Evolutionary conservation across 1,140 invertebrate genomes (phyloP).

Genomic region (Amphibalanus amphitrite): DNA sequence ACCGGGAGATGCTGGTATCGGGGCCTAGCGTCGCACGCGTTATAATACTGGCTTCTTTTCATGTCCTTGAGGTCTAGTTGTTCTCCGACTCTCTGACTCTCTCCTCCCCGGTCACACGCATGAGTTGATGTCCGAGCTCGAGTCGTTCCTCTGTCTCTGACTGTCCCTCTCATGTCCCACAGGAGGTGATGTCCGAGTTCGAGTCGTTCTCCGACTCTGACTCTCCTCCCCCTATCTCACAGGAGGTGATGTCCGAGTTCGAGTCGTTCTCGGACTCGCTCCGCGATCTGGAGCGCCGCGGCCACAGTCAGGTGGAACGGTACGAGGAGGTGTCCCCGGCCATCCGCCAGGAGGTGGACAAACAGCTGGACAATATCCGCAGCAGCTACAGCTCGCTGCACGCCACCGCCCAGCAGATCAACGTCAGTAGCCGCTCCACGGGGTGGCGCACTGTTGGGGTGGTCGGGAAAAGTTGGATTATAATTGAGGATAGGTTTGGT

Average conservation of each 20-base stretch:
- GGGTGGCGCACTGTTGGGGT: background rate
- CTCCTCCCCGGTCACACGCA: no score
- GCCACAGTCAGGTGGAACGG: constrained; percentile 61
- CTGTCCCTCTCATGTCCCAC: constrained; percentile 30
- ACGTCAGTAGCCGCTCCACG: constrained; percentile 24
- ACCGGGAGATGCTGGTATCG: no score
- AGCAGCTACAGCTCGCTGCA: constrained; percentile 82
- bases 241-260: constrained; percentile 73
- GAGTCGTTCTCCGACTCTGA: constrained; percentile 30
- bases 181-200: constrained; percentile 73
- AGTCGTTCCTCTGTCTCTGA: no score
- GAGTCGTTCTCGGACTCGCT: constrained; percentile 39
- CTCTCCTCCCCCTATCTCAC: constrained; percentile 30
- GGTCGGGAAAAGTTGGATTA: no score
- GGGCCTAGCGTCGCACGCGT: no score
- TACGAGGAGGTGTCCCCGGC: constrained; percentile 48
- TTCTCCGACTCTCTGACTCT: no score
- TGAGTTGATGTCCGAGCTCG: no score
- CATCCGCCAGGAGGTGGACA: constrained; percentile 56
- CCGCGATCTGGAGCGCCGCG: constrained; percentile 64
- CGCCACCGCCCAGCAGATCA: constrained; percentile 79
- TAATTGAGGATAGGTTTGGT: no score
- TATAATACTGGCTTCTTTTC: no score
- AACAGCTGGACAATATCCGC: constrained; percentile 74
- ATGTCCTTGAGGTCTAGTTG: no score